Base-by-base conservation (phyloP, 2,797 vertebrate species). In the Muscicapa striata region DNA sequence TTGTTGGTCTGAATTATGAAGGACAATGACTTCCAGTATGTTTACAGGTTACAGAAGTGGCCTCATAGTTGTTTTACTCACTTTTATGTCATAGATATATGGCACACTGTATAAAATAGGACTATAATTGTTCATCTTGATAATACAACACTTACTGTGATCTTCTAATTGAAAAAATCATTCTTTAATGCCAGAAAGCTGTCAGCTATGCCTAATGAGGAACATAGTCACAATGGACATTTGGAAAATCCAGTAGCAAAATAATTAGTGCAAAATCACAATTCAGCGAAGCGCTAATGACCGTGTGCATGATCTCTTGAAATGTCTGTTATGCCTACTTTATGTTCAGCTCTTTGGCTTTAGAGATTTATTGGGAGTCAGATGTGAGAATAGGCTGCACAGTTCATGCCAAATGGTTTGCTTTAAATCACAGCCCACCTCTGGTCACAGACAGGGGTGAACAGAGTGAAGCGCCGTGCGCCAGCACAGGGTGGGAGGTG, bases 401-500 rank as follows among this genome's bases (percentile, higher is more conserved):
- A 17, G 59, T 7, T 3, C 3, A 6, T 24, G 15, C 55, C 18
- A 19, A 5, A 5, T 38, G 26, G 15, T 73, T 79, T 57, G 6
- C 27, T 58, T 36, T 61, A 69, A 54, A 41, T 55, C 40, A 20
- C 54, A 61, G 16, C 69, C 18, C 41, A 9, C 23, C 19, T 54
- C 29, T 75, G 43, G 48, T 48, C 23, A 5, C 16, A 40, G 40
- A 2, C 4, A 16, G n/a, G 38, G n/a, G 13, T 2, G 1, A 27
- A 13, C 13, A 15, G 24, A 27, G 10, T 5, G 9, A 23, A 45
- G 15, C 12, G 3, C 13, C 0, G 0, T 5, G 41, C 1, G 1
- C 7, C 8, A 27, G 21, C 1, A 0, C 36, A 13, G 64, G 26
- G 12, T 16, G 38, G 34, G 51, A 3, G 20, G 17, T 29, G 61